Base-by-base conservation (phyloP, 1,140 invertebrate genomes). In the Drosophila sucinea region DNA sequence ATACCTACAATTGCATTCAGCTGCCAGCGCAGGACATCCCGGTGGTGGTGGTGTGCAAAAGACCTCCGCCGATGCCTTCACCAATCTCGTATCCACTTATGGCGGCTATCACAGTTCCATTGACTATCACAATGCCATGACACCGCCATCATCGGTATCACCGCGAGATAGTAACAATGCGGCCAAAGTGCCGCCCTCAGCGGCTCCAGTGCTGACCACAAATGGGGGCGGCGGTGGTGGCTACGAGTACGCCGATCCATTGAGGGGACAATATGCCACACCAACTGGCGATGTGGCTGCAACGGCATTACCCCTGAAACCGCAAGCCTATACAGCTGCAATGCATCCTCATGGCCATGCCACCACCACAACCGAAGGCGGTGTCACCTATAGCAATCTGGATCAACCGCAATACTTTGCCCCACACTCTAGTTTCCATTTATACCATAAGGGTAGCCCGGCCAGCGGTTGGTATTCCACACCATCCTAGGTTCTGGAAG, bases 71-170 rank as follows among this genome's bases (percentile, higher is more conserved):
- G 94, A 94, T 44, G 93, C 94, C 1, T 95, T 94, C 67, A 93
- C 93, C 41, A 94, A 93, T 71, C 90, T 95, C 25, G 94, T 95
- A 1, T 94, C 94, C 1, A 94, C 94, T 0, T 92, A 94, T 92
- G 94, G 94, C 23, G 94, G 94, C 27, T 97, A 97, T 79, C 90
- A 91, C 71, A 91, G 90, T 64, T 94, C 94, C 2, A 94, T 96
- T 23, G 96, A 97, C 83, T 97, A 97, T 83, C 96, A 97, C 86
- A 97, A 97, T 30, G 97, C 97, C 11, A 98, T 98, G 96, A 98
- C 98, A 1, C 98, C 98, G 54, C 98, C 98, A 8, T 97, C 97
- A 0, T 98, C 97, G 1, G 97, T 98, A 0, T 98, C 98, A 6
- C 98, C 98, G 0, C 94, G 97, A 55, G 97, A 98, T 82, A 80